phyloP scores from a whole-genome alignment of 2,797 vertebrate species.

The Sebastolobus alascanus region DNA sequence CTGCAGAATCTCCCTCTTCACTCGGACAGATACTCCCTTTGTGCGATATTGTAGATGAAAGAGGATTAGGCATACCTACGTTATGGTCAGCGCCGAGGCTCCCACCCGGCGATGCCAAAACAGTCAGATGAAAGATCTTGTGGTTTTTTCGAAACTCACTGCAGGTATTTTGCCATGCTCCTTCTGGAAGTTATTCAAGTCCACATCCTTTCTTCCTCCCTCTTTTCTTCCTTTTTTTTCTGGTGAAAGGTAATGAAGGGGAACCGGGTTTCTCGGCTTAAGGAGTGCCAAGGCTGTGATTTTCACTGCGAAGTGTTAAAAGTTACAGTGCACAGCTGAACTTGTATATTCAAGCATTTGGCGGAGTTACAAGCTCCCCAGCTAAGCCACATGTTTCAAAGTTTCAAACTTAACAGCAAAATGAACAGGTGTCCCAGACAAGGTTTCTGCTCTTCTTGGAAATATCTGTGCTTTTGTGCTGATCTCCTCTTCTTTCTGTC shows the following conservation, averaged over 20 bases:
- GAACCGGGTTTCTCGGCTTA: slow-evolving; percentile 65
- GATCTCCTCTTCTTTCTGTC: slow-evolving; percentile 69
- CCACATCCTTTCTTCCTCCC: slow-evolving; percentile 65
- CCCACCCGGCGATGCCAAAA: slow-evolving; percentile 75
- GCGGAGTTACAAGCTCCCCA: slow-evolving; percentile 72
- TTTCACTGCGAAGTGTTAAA: slow-evolving; percentile 79
- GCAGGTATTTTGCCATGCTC: slow-evolving; percentile 78
- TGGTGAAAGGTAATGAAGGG: slow-evolving; percentile 71
- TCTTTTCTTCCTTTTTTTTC: slow-evolving; percentile 42
- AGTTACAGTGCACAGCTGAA: slow-evolving; percentile 83
- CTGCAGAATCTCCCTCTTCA: slow-evolving; percentile 74
- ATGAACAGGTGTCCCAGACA: slow-evolving; percentile 83
- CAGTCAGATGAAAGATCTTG: slow-evolving; percentile 74
- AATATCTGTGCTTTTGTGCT: slow-evolving; percentile 49
- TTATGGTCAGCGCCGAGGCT: slow-evolving; percentile 76
- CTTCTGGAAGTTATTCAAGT: slow-evolving; percentile 66
- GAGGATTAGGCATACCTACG: slow-evolving; percentile 83
- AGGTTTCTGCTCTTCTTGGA: slow-evolving; percentile 71
- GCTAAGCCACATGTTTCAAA: slow-evolving; percentile 82
- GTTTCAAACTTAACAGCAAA: slow-evolving; percentile 76
- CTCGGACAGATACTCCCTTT: slow-evolving; percentile 76
- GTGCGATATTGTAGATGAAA: slow-evolving; percentile 81
- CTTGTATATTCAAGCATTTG: slow-evolving; percentile 80
- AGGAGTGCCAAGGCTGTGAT: slow-evolving; percentile 68
- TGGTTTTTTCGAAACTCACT: slow-evolving; percentile 67